Conservation (phyloP, 2,888 invertebrate species). For the Himalopsyche anomala region DNA sequence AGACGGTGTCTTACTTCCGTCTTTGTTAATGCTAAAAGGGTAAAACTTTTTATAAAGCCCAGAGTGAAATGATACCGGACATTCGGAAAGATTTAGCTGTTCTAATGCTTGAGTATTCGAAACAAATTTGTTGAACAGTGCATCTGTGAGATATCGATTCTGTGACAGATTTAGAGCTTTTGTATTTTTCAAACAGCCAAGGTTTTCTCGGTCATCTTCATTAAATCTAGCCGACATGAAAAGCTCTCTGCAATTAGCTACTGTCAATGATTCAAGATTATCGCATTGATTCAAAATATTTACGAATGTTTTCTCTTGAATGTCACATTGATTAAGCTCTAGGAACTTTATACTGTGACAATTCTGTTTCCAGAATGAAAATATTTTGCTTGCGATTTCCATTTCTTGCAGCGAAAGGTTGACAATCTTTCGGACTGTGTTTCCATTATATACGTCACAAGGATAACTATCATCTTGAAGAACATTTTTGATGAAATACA, state of each 20-base stretch:
- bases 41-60: slow-evolving; percentile 83
- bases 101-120: slow-evolving; percentile 79
- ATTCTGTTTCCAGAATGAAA: slow-evolving; percentile 78
- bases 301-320: slow-evolving; percentile 80
- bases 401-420: slow-evolving; percentile 77
- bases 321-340: slow-evolving; percentile 78
- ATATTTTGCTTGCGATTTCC: slow-evolving; percentile 75
- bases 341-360: slow-evolving; percentile 78
- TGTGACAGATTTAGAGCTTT: slow-evolving; percentile 79
- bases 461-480: slow-evolving; percentile 71
- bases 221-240: slow-evolving; percentile 85
- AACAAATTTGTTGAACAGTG: slow-evolving; percentile 82
- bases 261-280: slow-evolving; percentile 78
- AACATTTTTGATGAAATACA: slow-evolving; percentile 73
- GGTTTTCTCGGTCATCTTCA: slow-evolving; percentile 77
- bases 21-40: slow-evolving; percentile 71
- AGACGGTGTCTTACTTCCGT: slow-evolving; percentile 74
- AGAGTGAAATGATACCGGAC: slow-evolving; percentile 84
- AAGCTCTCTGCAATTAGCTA: slow-evolving; percentile 82
- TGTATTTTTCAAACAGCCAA: slow-evolving; percentile 75
- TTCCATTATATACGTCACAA: slow-evolving; percentile 72
- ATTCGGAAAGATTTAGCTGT: slow-evolving; percentile 80
- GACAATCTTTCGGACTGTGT: slow-evolving; percentile 72
- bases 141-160: slow-evolving; percentile 85
- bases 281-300: slow-evolving; percentile 77